Percentiles rank a stretch among this genome's conserved stretches.
Evolutionary conservation across 2,888 invertebrate species (phyloP).

Genomic region (Lepidochitona cinerea): DNA sequence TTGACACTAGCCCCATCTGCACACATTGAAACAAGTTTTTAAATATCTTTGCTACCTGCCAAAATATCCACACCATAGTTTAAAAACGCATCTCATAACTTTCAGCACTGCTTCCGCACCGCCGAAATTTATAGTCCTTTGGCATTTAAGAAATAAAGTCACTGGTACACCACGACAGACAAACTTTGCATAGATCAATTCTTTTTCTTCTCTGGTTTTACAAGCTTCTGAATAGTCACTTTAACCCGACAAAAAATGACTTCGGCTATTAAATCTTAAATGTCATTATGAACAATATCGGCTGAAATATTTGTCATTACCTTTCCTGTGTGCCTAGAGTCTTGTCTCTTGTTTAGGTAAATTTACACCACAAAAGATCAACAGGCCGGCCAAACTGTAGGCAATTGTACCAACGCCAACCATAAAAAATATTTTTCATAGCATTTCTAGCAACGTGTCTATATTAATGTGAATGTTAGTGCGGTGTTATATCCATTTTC

Average conservation of each 20-base stretch:
- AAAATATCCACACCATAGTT: background rate
- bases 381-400: background rate
- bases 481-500: no score
- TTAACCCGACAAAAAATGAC: background rate
- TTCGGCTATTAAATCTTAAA: background rate
- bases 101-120: background rate
- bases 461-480: no score
- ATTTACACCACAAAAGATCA: background rate
- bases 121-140: background rate
- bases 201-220: conserved; percentile 3
- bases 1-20: background rate
- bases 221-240: background rate
- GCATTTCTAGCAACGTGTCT: no score
- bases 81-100: background rate
- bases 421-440: no score
- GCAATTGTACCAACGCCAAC: background rate
- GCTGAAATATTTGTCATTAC: background rate
- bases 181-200: background rate
- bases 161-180: background rate
- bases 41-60: background rate
- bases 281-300: background rate
- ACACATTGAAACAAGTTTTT: conserved; percentile 1
- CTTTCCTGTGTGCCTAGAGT: background rate
- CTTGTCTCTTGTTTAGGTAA: background rate
- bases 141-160: background rate